Conservation (phyloP, 2,888 invertebrate species). For the Steinernema carpocapsae region DNA sequence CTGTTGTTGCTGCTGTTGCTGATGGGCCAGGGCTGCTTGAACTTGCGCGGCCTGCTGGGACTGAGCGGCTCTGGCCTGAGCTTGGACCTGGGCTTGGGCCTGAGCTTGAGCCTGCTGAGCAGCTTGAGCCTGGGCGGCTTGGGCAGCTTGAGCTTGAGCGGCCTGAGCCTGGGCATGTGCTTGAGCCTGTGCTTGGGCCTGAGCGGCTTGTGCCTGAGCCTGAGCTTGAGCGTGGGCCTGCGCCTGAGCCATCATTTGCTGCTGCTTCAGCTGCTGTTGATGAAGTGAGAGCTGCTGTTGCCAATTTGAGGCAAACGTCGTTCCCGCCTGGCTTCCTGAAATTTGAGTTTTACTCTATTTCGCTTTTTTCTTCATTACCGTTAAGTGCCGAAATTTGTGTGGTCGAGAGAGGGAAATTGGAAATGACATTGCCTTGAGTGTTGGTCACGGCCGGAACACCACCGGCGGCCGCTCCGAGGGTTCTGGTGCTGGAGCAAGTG, state of each 20-base stretch:
- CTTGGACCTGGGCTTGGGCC: not conserved
- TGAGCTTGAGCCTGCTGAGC: conserved; percentile 19
- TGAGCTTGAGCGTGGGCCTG: conserved; percentile 25
- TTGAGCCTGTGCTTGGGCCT: conserved; percentile 22
- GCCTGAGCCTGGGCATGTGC: conserved; percentile 25
- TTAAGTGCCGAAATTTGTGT: conserved; percentile 34
- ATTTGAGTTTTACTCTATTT: not conserved
- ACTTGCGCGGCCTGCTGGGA: conserved; percentile 18
- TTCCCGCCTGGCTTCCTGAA: conserved; percentile 15
- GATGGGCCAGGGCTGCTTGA: conserved; percentile 14
- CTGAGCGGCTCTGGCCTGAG: conserved; percentile 17
- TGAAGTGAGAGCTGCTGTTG: conserved; percentile 17
- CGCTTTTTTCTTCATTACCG: conserved; percentile 4
- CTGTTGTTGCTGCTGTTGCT: conserved; percentile 28
- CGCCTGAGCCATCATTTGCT: conserved; percentile 28
- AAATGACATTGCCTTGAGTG: conserved; percentile 26
- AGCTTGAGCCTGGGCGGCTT: conserved; percentile 13
- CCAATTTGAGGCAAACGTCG: conserved; percentile 24
- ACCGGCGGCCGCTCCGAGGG: conserved; percentile 32
- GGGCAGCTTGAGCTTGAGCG: conserved; percentile 20
- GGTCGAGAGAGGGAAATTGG: conserved; percentile 22
- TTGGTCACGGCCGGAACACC: not conserved
- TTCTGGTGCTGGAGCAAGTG: conserved; percentile 36
- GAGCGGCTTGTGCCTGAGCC: conserved; percentile 10
- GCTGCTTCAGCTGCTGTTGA: conserved; percentile 27